Base-by-base conservation (phyloP, 2,888 invertebrate genomes). In the Tortrix viridana region DNA sequence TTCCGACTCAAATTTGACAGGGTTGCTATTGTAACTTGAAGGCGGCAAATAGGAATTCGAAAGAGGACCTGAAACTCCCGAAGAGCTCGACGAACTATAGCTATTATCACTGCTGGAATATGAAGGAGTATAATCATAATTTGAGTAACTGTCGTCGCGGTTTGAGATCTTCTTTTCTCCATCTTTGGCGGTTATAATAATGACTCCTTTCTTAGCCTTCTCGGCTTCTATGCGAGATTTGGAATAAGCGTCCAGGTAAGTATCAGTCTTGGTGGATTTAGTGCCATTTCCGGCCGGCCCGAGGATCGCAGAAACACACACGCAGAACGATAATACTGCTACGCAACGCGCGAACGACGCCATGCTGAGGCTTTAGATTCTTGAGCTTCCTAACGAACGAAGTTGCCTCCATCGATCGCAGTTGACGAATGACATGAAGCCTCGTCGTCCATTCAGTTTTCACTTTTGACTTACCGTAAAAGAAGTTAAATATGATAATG, bases 181-280 rank as follows among this genome's bases (percentile, higher is more conserved):
- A 65, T 90, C 90, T 69, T 90, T 90, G 19, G 86, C 90, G 26
- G 88, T 93, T 76, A 87, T 80, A 74, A 88, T 92, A 67, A 86
- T 80, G 54, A 85, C 92, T 67, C 84, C 88, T 77, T 88, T 85
- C 69, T 86, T 88, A 60, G 88, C 86, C 74, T 85, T 89, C 77
- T 84, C 93, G 70, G 84, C 93, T 82, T 81, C 91, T 75, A 80
- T 89, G 77, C 74, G 80, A 19, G 94, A 94, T 71, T 94, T 93
- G 5, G 93, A 93, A 71, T 95, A 93, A 2, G 95, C 95, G 46
- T 95, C 94, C 69, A 95, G 80, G 73, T 95, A 95, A 2, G 94
- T 94, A 78, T 95, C 95, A 1, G 85, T 86, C 77, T 89, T 89
- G 73, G 65, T 19, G 16, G 73, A 60, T 73, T 87, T 88, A 1